Base-by-base conservation (phyloP, 2,113 vertebrate genomes). In the Pelecanoides urinatrix region DNA sequence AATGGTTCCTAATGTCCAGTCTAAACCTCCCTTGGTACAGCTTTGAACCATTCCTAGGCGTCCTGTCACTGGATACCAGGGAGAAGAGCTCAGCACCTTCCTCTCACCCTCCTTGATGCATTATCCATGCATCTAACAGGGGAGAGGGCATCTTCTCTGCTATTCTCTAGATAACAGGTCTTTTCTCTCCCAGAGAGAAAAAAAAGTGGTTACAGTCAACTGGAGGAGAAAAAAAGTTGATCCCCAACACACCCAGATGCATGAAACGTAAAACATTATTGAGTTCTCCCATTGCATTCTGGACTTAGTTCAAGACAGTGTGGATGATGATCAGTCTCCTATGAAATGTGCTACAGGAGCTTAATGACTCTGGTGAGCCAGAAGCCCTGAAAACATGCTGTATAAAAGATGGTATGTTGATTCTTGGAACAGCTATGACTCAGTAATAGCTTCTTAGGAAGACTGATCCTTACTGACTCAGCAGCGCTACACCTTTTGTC, bases 1-100 rank as follows among this genome's bases (percentile, higher is more conserved):
- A 38, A 56, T 13, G 6, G 17, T 50, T 62, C 25, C 42, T 29
- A 26, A 56, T 21, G 4, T 18, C 32, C 30, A n/a, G 13, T 50
- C 13, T 49, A 3, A 66, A 73, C 16, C 10, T 22, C 17, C 11
- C 9, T 21, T 70, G 22, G 2, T 4, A 2, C 32, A 45, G 11
- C 11, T 45, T 32, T 12, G 36, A 58, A 42, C 7, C 16, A 12
- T 66, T 66, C 16, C 30, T 5, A 58, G 0, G 1, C 1, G 10
- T 58, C 7, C n/a, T 50, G 3, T 32, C 42, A 14, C 50, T 26
- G 36, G 5, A 36, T 58, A 3, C 17, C 18, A 44, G 14, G 16
- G 3, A 72, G 67, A 80, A 80, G 40, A 63, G 3, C 26, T 32
- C 36, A 89, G 5, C 32, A 66, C 14, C 11, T 74, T 11, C 26